Evolutionary conservation across 2,888 invertebrate genomes (phyloP).

Genomic region (Mimachlamys varia): DNA sequence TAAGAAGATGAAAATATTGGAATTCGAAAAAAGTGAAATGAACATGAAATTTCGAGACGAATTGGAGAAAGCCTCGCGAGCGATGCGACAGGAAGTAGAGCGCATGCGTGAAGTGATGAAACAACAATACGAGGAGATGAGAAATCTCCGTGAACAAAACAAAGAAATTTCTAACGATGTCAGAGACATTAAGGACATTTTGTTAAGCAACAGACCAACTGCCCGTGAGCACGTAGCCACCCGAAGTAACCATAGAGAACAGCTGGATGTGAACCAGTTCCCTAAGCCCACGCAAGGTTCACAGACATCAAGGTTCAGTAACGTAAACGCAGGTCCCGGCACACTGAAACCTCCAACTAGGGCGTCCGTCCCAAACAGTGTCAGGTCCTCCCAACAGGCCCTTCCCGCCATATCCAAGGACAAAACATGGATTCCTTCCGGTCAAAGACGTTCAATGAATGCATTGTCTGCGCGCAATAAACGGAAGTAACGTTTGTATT

Average conservation of each 20-base stretch:
- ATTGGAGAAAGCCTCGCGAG: slow-evolving; percentile 66
- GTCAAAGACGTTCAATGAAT: slow-evolving; percentile 48
- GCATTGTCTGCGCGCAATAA: slow-evolving; percentile 42
- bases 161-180: slow-evolving; percentile 70
- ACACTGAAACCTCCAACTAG: neutral
- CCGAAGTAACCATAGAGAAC: slow-evolving; percentile 49
- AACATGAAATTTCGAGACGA: slow-evolving; percentile 67
- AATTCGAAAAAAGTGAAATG: slow-evolving; percentile 64
- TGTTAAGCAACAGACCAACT: slow-evolving; percentile 55
- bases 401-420: slow-evolving; percentile 58
- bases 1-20: slow-evolving; percentile 62
- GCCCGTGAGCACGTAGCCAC: slow-evolving; percentile 52
- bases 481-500: slow-evolving; percentile 3
- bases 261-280: slow-evolving; percentile 54
- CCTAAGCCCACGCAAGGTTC: slow-evolving; percentile 50
- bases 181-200: slow-evolving; percentile 66
- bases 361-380: slow-evolving; percentile 44
- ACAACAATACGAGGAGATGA: slow-evolving; percentile 73
- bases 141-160: slow-evolving; percentile 69
- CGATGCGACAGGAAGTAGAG: slow-evolving; percentile 72
- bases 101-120: slow-evolving; percentile 74
- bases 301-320: slow-evolving; percentile 52
- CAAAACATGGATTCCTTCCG: slow-evolving; percentile 54
- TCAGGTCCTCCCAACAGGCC: neutral
- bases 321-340: slow-evolving; percentile 39